Percentiles rank a stretch among this genome's conserved stretches.
Conservation (phyloP, 1,140 invertebrate genomes). For the Amphibalanus amphitrite region DNA sequence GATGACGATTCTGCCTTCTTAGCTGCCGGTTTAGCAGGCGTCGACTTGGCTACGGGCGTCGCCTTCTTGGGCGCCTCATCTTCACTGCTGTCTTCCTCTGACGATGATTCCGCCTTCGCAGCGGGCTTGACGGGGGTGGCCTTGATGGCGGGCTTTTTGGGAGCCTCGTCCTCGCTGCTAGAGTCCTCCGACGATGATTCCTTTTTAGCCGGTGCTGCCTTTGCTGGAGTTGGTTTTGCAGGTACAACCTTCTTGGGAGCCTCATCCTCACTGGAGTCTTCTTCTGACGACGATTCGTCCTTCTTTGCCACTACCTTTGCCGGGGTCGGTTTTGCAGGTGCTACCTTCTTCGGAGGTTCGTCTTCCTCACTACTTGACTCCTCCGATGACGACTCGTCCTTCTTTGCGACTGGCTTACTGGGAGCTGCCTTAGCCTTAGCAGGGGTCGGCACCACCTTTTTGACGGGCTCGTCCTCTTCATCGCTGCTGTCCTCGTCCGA, state of each 20-base stretch:
- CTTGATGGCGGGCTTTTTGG: too few relatives aligned
- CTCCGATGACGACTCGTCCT: too few relatives aligned
- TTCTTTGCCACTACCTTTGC: slow-evolving; percentile 16
- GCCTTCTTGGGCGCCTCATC: neutral
- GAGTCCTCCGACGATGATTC: neutral
- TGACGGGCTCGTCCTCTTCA: slow-evolving; percentile 1
- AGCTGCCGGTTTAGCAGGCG: slow-evolving; percentile 11
- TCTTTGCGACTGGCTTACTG: too few relatives aligned
- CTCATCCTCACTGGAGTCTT: slow-evolving; percentile 16
- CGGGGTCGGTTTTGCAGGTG: slow-evolving; percentile 7
- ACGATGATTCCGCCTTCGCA: too few relatives aligned
- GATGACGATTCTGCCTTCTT: slow-evolving; percentile 18
- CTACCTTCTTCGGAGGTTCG: neutral
- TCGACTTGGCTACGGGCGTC: slow-evolving; percentile 7
- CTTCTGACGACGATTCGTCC: slow-evolving; percentile 17
- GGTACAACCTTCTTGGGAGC: slow-evolving; percentile 2
- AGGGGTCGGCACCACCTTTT: too few relatives aligned
- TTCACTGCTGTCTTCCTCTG: neutral
- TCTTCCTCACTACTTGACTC: neutral
- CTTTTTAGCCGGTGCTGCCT: too few relatives aligned
- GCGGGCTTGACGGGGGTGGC: too few relatives aligned
- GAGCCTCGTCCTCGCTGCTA: slow-evolving; percentile 4
- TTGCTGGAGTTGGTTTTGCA: slow-evolving; percentile 7
- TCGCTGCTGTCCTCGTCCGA: slow-evolving; percentile 5
- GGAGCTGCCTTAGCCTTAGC: too few relatives aligned